Base-by-base conservation (phyloP, 2,888 invertebrate species). In the Pristionchus mayeri region DNA sequence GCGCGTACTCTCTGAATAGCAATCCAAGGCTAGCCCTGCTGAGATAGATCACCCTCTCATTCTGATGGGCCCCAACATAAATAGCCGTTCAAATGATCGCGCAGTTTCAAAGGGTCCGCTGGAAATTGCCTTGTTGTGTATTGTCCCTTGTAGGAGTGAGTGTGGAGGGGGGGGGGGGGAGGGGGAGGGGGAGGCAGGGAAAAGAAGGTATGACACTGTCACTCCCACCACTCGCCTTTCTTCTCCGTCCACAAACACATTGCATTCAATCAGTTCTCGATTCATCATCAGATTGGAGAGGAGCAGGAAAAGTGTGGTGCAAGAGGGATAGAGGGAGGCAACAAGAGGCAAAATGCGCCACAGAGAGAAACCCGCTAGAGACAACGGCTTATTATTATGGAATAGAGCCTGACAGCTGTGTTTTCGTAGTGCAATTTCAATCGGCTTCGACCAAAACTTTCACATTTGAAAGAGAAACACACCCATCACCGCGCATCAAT, bases 181-280 rank as follows among this genome's bases (percentile, higher is more conserved):
- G n/a, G n/a, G n/a, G n/a, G n/a, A n/a, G n/a, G n/a, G n/a, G n/a
- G n/a, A n/a, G n/a, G n/a, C n/a, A n/a, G n/a, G n/a, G n/a, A n/a
- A n/a, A n/a, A n/a, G n/a, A n/a, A 34, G 63, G 63, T 63, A 63
- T 63, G 63, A 44, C 71, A 71, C 71, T 40, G 71, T 78, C 76
- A 78, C 76, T 18, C 24, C 13, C 11, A 24, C n/a, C 7, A 6
- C 18, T 75, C 75, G 30, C 57, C 57, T 57, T 24, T 57, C 57
- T 57, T 16, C 44, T 24, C 44, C 75, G 13, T 75, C 75, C 50
- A 78, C 76, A 78, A 50, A 50, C 76, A 50, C 76, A 75, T 75
- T 75, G 44, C 75, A 40, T 71, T 44, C 71, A 71, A 71, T 71
- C 71, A 37, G 11, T 71, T 71, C 71, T 71, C 71, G 71, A 71